Percentiles rank a stretch among this genome's conserved stretches.
Conservation (phyloP, 2,113 vertebrate species). For the Ammodytes dubius region DNA sequence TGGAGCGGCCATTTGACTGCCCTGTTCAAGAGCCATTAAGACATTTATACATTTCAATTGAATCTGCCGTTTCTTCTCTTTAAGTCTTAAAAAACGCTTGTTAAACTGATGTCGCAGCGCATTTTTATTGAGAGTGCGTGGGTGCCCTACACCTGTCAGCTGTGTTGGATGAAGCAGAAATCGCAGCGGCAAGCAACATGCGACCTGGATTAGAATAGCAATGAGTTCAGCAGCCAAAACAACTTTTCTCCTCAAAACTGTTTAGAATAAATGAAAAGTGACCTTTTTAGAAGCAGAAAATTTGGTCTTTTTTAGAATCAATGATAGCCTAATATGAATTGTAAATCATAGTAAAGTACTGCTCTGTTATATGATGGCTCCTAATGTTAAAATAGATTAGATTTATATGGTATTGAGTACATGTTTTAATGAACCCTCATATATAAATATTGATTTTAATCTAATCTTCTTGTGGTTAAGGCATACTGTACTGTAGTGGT, state of each 20-base stretch:
- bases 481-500: neutral
- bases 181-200: constrained; percentile 51
- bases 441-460: neutral
- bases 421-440: neutral
- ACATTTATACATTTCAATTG: constrained; percentile 48
- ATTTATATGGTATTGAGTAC: neutral
- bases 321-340: neutral
- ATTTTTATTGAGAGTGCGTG: constrained; percentile 21
- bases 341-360: neutral
- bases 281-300: constrained; percentile 17
- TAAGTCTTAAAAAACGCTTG: constrained; percentile 8
- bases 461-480: neutral
- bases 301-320: neutral
- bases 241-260: constrained; percentile 42
- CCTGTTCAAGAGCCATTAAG: constrained; percentile 49
- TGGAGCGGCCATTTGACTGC: constrained; percentile 19
- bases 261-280: constrained; percentile 28
- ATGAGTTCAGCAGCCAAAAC: constrained; percentile 21
- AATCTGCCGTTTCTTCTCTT: constrained; percentile 6
- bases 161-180: constrained; percentile 54
- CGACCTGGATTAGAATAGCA: constrained; percentile 68
- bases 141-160: constrained; percentile 62
- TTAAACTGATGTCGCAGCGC: constrained; percentile 33
- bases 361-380: neutral
- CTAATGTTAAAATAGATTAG: neutral